phyloP scores from a whole-genome alignment of 2,797 vertebrate genomes.

The Xenentodon cancila region DNA sequence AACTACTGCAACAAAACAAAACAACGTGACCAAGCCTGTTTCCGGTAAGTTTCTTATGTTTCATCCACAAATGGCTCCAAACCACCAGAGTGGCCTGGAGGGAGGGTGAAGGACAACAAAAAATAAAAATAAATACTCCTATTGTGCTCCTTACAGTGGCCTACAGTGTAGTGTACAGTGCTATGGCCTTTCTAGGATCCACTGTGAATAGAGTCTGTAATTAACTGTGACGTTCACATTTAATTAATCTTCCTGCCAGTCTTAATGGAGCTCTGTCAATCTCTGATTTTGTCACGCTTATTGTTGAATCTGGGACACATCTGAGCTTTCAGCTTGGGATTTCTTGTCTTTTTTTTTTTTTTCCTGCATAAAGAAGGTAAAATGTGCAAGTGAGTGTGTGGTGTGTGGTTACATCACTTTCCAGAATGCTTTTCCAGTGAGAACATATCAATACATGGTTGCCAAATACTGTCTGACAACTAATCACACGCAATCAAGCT shows the following conservation, averaged over 20 bases:
- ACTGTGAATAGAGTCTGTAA: conserved; percentile 78
- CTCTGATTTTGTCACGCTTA: conserved; percentile 42
- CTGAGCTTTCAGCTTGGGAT: conserved; percentile 11
- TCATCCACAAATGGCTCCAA: conserved; percentile 16
- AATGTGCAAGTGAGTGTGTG: not conserved
- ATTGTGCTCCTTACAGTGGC: conserved; percentile 41
- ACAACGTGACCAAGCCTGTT: conserved; percentile 7
- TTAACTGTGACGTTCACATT: conserved; percentile 72
- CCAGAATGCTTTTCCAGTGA: conserved; percentile 10
- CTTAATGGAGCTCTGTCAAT: conserved; percentile 55
- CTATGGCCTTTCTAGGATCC: conserved; percentile 63
- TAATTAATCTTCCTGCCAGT: conserved; percentile 75
- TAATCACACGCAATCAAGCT: conserved; percentile 46
- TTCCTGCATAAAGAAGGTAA: conserved; percentile 11
- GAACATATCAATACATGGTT: conserved; percentile 41
- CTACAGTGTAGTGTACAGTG: conserved; percentile 39
- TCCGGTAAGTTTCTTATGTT: conserved; percentile 18
- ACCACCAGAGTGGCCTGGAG: conserved; percentile 34
- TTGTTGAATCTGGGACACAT: conserved; percentile 49
- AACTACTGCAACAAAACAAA: not conserved
- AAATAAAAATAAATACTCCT: conserved; percentile 26
- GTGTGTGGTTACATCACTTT: conserved; percentile 8
- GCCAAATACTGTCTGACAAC: conserved; percentile 34
- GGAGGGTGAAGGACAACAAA: conserved; percentile 24
- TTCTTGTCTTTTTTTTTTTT: not conserved